Evolutionary conservation across 2,113 vertebrate species (phyloP).

Genomic region (Onychorhynchus coronatus): DNA sequence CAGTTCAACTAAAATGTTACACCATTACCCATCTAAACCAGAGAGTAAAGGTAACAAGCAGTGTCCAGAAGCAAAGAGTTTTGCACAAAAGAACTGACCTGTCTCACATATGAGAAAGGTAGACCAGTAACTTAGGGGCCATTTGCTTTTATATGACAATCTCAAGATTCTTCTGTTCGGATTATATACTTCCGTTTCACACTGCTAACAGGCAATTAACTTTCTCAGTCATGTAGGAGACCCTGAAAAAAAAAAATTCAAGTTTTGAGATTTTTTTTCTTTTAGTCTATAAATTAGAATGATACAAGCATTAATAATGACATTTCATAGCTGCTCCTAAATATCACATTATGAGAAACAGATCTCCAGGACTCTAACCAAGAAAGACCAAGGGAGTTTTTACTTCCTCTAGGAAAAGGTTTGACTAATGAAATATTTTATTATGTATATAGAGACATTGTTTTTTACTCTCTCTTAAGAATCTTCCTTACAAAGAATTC

Average conservation of each 20-base stretch:
- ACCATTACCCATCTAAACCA: not conserved
- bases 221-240: constrained; percentile 12
- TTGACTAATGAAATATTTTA: constrained; percentile 1
- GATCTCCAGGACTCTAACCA: not conserved
- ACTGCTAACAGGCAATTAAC: not conserved
- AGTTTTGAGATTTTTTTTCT: not conserved
- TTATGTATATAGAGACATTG: not conserved
- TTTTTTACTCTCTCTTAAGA: not conserved
- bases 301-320: constrained; percentile 4
- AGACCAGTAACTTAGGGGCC: constrained; percentile 1
- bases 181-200: constrained; percentile 1
- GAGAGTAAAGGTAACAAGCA: not conserved
- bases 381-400: not conserved
- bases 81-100: not conserved
- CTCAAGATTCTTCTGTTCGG: constrained; percentile 5
- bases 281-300: not conserved
- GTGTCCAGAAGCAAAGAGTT: not conserved
- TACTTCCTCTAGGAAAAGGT: not conserved
- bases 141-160: constrained; percentile 29
- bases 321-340: constrained; percentile 9
- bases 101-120: not conserved
- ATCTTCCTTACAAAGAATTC: not conserved
- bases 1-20: not conserved
- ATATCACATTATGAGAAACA: constrained; percentile 25
- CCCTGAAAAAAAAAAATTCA: not conserved